phyloP scores from a whole-genome alignment of 2,888 invertebrate genomes.

The Blomia tropicalis region DNA sequence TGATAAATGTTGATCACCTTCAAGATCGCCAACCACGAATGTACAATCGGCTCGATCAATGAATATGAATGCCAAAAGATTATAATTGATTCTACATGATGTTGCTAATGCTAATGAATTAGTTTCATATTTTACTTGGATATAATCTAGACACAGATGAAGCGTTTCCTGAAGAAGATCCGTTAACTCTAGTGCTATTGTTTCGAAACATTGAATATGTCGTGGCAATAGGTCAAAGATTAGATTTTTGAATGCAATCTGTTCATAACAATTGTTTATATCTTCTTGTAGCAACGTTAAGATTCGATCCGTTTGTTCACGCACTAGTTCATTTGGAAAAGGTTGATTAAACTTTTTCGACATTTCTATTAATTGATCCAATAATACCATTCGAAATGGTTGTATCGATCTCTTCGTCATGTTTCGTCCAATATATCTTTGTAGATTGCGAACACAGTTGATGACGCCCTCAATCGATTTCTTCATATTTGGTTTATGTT shows the following conservation, averaged over 20 bases:
- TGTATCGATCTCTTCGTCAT: not conserved
- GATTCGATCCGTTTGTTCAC: conserved; percentile 11
- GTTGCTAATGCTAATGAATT: not conserved
- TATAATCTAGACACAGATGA: not conserved
- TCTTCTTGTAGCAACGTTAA: not conserved
- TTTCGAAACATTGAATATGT: not conserved
- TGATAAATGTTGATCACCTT: not conserved
- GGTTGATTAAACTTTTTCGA: not conserved
- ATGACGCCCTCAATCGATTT: not conserved
- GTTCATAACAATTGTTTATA: not conserved
- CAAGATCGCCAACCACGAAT: not conserved
- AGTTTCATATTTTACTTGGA: not conserved
- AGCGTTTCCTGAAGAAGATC: not conserved
- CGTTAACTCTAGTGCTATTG: not conserved
- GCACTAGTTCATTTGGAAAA: not conserved
- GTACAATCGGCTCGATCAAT: not conserved
- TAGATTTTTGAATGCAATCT: conserved; percentile 4
- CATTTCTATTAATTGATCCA: not conserved
- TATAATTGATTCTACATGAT: not conserved
- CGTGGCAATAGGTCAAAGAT: not conserved
- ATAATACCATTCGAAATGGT: not conserved
- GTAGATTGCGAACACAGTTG: conserved; percentile 9
- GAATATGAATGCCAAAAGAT: not conserved
- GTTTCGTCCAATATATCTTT: not conserved
- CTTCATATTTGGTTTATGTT: not conserved